Conservation (phyloP, 2,113 vertebrate species). For the Alethe castanea region DNA sequence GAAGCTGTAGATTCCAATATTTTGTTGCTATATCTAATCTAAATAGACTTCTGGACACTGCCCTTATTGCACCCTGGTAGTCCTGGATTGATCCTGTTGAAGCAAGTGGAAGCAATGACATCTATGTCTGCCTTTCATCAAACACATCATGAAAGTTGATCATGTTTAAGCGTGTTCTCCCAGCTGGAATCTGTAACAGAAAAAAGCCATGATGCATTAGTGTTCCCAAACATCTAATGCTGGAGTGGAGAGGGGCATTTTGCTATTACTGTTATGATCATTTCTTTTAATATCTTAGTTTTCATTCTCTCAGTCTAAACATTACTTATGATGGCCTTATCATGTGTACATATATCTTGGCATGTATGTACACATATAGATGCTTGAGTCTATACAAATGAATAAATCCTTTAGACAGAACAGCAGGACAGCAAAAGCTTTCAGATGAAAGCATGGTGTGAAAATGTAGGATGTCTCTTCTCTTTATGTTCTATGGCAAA, state of each 20-base stretch:
- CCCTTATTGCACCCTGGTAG: not conserved
- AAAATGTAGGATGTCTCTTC: conserved; percentile 38
- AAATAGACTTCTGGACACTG: conserved; percentile 26
- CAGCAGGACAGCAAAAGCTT: conserved; percentile 17
- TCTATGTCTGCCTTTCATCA: not conserved
- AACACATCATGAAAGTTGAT: not conserved
- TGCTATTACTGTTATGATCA: not conserved
- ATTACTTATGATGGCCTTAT: not conserved
- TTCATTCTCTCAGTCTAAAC: not conserved
- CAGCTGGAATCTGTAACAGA: conserved; percentile 8
- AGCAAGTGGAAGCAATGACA: not conserved
- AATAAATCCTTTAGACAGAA: conserved; percentile 3
- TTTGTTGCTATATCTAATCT: conserved; percentile 66
- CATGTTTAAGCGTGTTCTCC: conserved; percentile 21
- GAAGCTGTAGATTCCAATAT: conserved; percentile 63
- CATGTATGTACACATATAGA: not conserved
- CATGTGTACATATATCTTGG: not conserved
- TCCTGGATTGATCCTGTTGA: not conserved
- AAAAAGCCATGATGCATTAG: conserved; percentile 29
- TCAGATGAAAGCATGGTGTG: conserved; percentile 39
- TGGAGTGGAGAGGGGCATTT: not conserved
- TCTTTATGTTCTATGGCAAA: conserved; percentile 27
- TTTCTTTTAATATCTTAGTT: conserved; percentile 10
- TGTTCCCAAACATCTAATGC: conserved; percentile 1
- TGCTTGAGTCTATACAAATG: not conserved